Conservation (phyloP, 2,797 vertebrate species). For the Morus bassanus region DNA sequence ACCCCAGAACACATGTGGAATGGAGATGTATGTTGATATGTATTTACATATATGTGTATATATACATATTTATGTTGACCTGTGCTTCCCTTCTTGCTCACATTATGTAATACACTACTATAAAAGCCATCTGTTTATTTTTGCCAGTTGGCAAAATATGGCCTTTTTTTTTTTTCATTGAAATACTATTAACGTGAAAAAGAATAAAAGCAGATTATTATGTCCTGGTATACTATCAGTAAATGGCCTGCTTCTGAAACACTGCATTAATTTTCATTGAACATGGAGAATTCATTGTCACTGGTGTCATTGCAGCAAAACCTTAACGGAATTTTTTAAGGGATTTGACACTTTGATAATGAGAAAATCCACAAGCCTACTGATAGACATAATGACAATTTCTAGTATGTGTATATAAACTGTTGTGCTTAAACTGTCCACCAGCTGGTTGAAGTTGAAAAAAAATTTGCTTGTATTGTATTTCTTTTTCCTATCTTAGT, state of each 20-base stretch:
- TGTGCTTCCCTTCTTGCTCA: neutral
- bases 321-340: slow-evolving; percentile 37
- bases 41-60: neutral
- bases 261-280: slow-evolving; percentile 39
- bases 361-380: slow-evolving; percentile 23
- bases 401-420: neutral
- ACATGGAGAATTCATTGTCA: slow-evolving; percentile 32
- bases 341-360: slow-evolving; percentile 22
- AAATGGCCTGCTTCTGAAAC: slow-evolving; percentile 12
- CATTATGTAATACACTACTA: neutral
- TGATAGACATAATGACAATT: slow-evolving; percentile 5
- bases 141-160: neutral
- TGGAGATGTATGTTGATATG: neutral
- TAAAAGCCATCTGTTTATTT: neutral
- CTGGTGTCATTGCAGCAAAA: neutral
- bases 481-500: neutral
- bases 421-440: neutral
- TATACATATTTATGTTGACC: neutral
- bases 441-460: neutral
- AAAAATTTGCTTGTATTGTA: neutral
- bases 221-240: neutral
- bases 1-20: neutral
- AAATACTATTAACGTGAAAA: neutral
- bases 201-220: neutral
- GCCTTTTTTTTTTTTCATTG: neutral